Percentiles rank a stretch among this genome's conserved stretches.
Evolutionary conservation across 2,888 invertebrate genomes (phyloP).

Genomic region (Dugesia japonica): DNA sequence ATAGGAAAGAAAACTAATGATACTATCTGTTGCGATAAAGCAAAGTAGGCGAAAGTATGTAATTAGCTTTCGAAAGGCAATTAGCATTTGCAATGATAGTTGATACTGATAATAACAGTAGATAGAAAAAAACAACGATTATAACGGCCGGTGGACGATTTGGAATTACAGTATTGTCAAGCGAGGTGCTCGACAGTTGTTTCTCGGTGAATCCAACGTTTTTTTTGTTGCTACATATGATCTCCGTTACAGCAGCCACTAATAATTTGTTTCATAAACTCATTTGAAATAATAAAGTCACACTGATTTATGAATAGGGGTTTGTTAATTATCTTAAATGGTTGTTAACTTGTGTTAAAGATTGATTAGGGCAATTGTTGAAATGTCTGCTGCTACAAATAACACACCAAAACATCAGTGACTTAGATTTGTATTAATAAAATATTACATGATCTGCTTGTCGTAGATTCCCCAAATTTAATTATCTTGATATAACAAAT

Average conservation of each 20-base stretch:
- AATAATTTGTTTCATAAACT: slow-evolving; percentile 11
- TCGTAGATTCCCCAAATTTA: neutral
- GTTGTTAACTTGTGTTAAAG: slow-evolving; percentile 12
- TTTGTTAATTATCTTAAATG: neutral
- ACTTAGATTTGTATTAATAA: slow-evolving; percentile 20
- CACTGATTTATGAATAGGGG: neutral
- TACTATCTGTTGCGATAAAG: slow-evolving; percentile 4
- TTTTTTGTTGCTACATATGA: neutral
- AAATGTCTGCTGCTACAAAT: neutral
- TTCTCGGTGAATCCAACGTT: neutral
- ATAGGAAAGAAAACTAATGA: slow-evolving; percentile 20
- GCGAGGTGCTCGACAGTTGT: slow-evolving; percentile 16
- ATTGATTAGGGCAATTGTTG: slow-evolving; percentile 20
- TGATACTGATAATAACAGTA: slow-evolving; percentile 16
- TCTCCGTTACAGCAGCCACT: neutral
- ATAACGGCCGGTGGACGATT: slow-evolving; percentile 20
- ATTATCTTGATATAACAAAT: neutral
- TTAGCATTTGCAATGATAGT: neutral
- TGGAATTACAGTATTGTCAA: neutral
- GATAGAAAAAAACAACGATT: slow-evolving; percentile 6
- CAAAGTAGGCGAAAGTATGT: slow-evolving; percentile 20
- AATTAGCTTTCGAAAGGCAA: slow-evolving; percentile 20
- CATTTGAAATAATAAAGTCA: neutral
- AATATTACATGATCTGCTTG: neutral
- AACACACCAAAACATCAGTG: neutral